Evolutionary conservation across 2,113 vertebrate genomes (phyloP), one percentile per base, ranked within the genome.

Genomic region (Cyanocitta stelleri): DNA sequence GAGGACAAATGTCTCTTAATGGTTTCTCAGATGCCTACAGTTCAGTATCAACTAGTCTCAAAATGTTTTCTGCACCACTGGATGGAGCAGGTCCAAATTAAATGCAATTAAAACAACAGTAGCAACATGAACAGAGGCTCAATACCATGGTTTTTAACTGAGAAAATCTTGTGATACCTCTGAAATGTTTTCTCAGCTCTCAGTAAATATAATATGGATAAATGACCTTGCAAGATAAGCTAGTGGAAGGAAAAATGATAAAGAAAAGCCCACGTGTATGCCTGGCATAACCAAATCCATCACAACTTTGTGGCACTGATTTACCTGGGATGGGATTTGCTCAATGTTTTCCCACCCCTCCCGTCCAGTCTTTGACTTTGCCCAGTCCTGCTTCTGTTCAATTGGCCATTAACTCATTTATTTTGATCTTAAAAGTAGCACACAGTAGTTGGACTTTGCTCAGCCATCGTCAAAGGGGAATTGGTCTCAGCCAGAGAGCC

Each of bases 1-100:
- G 95, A 97, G 95, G 89, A 91, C 55, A 56, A 54, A 89, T 93
- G 73, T 90, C 89, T 97, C 79, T 85, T 96, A 97, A 95, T 98
- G 97, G 88, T 95, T 96, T 95, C 95, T 97, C 80, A 96, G 92
- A 96, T 96, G 96, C 93, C 95, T 97, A 86, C 91, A 79, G 80
- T 96, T 98, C 94, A 95, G 81, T 97, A 92, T 97, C 97, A 96
- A 54, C 97, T 97, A 93, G 96, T 96, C 84, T 95, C 87, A 68
- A 95, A 97, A 88, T 85, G 80, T 95, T 97, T 87, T 87, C 94
- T 91, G 92, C 95, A 81, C 95, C 96, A 79, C 3, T 92, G 96
- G 91, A 94, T 90, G 89, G 87, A 97, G 76, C 46, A 68, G 69
- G 35, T 92, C 80, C 82, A 94, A 97, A 96, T 91, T 89, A 95